These are phyloP conservation scores for Tineola bisselliella DNA, from an alignment of 2,888 invertebrate genomes.

Conservation along the genomic window DNA sequence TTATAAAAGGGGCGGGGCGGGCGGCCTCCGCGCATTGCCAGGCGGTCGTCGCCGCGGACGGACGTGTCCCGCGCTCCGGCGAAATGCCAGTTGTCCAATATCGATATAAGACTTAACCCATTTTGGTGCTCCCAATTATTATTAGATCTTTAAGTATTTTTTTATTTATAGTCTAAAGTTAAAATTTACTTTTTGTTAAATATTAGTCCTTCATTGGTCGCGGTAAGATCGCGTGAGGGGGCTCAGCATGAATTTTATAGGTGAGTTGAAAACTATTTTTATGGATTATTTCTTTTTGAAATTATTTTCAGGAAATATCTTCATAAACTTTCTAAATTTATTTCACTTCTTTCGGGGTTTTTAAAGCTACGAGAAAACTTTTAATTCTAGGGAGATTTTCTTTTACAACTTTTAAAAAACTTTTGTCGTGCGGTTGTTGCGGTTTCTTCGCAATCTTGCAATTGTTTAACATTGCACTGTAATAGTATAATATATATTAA, in stretches of 20 bases:
- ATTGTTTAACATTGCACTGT: too few species aligned
- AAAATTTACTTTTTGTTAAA: too few species aligned
- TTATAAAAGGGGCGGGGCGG: slow-evolving; percentile 35
- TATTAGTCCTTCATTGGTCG: too few species aligned
- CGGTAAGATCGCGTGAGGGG: slow-evolving; percentile 7
- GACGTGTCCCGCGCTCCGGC: slow-evolving; percentile 25
- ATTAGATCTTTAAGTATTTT: not conserved
- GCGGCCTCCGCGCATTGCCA: slow-evolving; percentile 35
- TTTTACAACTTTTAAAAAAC: too few species aligned
- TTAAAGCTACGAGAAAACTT: too few species aligned
- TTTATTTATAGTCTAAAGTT: not conserved
- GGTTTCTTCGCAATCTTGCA: too few species aligned
- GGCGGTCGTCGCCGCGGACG: slow-evolving; percentile 37
- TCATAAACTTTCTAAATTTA: not conserved
- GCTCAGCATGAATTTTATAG: slow-evolving; percentile 57
- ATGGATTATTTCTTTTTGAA: not conserved
- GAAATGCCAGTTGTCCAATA: slow-evolving; percentile 30
- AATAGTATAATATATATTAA: too few species aligned
- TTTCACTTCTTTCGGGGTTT: too few species aligned
- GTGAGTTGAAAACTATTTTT: slow-evolving; percentile 33
- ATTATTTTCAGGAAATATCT: not conserved
- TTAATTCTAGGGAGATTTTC: too few species aligned
- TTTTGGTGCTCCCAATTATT: slow-evolving; percentile 6
- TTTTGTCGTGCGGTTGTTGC: too few species aligned
- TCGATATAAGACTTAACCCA: not conserved